Evolutionary conservation across 1,140 invertebrate genomes (phyloP).

Genomic region (Lepidurus apus): DNA sequence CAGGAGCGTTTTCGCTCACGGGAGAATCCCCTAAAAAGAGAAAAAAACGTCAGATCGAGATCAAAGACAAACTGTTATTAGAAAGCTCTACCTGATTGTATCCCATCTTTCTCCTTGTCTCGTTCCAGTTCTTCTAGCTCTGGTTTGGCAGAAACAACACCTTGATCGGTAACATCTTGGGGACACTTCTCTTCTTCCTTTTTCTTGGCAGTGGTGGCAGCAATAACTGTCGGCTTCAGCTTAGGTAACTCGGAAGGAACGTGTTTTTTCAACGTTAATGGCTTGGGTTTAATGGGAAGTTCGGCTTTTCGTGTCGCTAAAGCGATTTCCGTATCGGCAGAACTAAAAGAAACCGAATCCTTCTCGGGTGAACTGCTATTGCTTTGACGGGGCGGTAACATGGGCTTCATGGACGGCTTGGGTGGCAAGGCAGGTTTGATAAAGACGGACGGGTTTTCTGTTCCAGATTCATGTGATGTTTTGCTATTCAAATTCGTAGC

Average conservation of each 20-base stretch:
- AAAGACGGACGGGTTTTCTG: slow-evolving; percentile 42
- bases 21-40: slow-evolving; percentile 16
- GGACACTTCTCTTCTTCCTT: slow-evolving; percentile 23
- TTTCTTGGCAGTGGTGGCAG: slow-evolving; percentile 25
- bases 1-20: background rate
- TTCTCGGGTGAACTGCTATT: slow-evolving; percentile 30
- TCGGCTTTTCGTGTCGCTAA: slow-evolving; percentile 38
- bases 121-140: background rate
- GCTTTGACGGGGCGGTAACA: slow-evolving; percentile 47
- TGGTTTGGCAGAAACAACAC: background rate
- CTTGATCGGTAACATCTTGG: slow-evolving; percentile 20
- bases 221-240: slow-evolving; percentile 46
- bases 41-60: background rate
- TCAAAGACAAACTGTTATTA: background rate
- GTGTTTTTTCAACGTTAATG: slow-evolving; percentile 70
- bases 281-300: slow-evolving; percentile 68
- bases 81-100: background rate
- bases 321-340: slow-evolving; percentile 29
- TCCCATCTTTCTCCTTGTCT: slow-evolving; percentile 24
- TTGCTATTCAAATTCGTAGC: background rate
- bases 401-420: slow-evolving; percentile 56
- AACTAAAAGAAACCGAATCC: background rate
- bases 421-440: slow-evolving; percentile 65
- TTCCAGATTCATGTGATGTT: background rate
- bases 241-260: slow-evolving; percentile 62